Evolutionary conservation across 2,797 vertebrate genomes (phyloP).

Genomic region (Microtus obscurus): DNA sequence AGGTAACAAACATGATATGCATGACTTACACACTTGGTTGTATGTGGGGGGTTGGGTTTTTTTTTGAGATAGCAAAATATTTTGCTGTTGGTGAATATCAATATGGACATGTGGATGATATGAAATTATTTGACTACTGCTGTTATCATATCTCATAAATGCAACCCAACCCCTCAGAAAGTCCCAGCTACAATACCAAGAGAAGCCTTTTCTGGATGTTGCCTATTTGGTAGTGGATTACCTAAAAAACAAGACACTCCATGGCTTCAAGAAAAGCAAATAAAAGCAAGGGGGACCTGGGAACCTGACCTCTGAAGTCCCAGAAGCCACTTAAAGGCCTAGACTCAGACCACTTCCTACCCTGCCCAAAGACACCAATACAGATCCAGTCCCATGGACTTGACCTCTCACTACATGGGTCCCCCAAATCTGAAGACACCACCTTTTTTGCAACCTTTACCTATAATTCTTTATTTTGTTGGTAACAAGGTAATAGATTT

Average conservation of each 20-base stretch:
- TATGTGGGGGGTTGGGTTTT: background rate
- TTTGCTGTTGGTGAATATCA: conserved; percentile 24
- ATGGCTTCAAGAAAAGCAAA: conserved; percentile 54
- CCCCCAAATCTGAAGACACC: background rate
- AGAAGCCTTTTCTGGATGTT: conserved; percentile 11
- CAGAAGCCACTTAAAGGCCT: conserved; percentile 42
- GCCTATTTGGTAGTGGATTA: conserved; percentile 48
- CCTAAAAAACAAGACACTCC: conserved; percentile 60
- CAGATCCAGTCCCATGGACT: background rate
- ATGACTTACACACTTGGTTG: background rate
- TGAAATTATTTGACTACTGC: background rate
- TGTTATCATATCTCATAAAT: conserved; percentile 27
- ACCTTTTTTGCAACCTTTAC: background rate
- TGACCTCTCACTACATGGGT: background rate
- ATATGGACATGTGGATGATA: background rate
- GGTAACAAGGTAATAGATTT: background rate
- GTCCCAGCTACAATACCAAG: conserved; percentile 4
- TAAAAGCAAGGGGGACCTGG: background rate
- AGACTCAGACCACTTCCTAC: background rate
- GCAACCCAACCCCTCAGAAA: background rate
- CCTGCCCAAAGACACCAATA: background rate
- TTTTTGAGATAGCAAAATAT: conserved; percentile 45
- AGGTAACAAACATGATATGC: background rate
- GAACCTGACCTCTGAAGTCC: background rate
- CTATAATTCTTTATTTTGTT: background rate